Base-by-base conservation (phyloP, 1,140 invertebrate genomes). In the Apis laboriosa region DNA sequence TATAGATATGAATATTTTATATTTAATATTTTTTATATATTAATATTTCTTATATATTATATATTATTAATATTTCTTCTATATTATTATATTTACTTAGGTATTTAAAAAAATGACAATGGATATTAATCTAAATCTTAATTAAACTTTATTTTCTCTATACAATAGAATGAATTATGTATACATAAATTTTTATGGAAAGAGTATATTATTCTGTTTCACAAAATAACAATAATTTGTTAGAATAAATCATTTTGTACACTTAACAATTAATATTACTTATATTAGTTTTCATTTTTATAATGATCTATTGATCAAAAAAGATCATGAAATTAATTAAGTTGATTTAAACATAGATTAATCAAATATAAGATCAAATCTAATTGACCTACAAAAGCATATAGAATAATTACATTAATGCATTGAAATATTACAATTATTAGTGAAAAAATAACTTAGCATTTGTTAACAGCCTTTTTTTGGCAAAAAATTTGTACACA, bases 391-490 rank as follows among this genome's bases (percentile, higher is more conserved):
- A 68, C 24, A 77, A 68, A 82, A 56, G 43, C 24, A 60, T 34
- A 68, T 13, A 49, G 43, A 55, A 61, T 56, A 60, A 77, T 76
- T 58, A 24, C 24, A 76, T 67, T 21, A 67, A 58, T 76, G 9
- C 55, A 67, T 53, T 67, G 43, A 76, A 81, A 60, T 9, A 68
- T 60, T 82, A 64, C 28, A 83, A 49, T 24, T 63, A 78, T 66
- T 34, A 51, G 68, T 87, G 86, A 71, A 87, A 87, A 73, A 87
- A 87, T 87, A 87, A 87, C 61, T 87, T 87, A 87, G 68, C 75
- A 87, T 68, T 86, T 80, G 77, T 84, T 70, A 84, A 87, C 82
- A 87, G 85, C 86, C 85, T 87, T 80, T 58, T 87, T 87, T 87
- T 87, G 77, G 85, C 82, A 77, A 74, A 86, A 86, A 78, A 74